phyloP scores from a whole-genome alignment of 2,888 invertebrate species.

The Eueremaeus valkanovi region DNA sequence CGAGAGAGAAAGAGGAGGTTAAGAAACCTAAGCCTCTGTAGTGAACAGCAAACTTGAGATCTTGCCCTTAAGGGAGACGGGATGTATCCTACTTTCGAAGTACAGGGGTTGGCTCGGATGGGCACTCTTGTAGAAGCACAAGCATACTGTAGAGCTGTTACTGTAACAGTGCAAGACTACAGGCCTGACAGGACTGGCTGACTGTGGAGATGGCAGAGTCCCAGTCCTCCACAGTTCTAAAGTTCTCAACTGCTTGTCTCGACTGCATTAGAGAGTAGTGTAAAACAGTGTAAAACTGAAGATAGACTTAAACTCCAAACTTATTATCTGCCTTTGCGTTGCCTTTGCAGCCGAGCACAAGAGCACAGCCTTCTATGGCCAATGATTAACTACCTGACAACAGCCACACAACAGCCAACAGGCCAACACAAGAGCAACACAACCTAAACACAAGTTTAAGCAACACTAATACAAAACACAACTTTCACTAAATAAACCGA shows the following conservation, averaged over 20 bases:
- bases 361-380: too few relatives aligned
- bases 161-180: neutral
- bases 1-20: conserved; percentile 18
- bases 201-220: neutral
- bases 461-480: neutral
- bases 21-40: conserved; percentile 11
- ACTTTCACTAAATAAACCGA: conserved; percentile 8
- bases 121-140: neutral
- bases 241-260: conserved; percentile 22
- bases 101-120: conserved; percentile 3
- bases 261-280: conserved; percentile 16
- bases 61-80: conserved; percentile 32
- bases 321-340: neutral
- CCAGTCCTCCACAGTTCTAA: neutral
- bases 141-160: neutral
- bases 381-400: conserved; percentile 33
- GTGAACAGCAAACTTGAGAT: conserved; percentile 1
- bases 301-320: neutral
- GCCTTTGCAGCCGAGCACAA: conserved; percentile 14
- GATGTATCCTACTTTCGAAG: conserved; percentile 11
- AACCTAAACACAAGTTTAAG: neutral
- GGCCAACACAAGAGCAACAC: neutral
- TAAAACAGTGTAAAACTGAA: too few relatives aligned
- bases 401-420: conserved; percentile 17
- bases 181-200: neutral